Conservation (phyloP, 2,113 vertebrate genomes). For the Miniopterus natalensis region DNA sequence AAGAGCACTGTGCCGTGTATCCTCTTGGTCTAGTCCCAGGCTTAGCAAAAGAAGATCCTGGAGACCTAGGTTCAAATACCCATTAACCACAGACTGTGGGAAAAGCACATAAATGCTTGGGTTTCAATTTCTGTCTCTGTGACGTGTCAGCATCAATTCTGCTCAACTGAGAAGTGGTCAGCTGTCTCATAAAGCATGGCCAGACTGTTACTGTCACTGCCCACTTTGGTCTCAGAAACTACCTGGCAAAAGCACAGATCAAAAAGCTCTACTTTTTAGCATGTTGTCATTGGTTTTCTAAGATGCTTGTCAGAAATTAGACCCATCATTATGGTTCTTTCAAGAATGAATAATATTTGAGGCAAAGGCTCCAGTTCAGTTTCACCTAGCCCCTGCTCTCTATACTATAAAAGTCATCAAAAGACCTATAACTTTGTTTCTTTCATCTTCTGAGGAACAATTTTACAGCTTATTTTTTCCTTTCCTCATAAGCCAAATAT, state of each 20-base stretch:
- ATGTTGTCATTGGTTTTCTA: background rate
- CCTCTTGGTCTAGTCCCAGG: slow-evolving; percentile 50
- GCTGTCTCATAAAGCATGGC: background rate
- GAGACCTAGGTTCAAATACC: slow-evolving; percentile 23
- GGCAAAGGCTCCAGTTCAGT: background rate
- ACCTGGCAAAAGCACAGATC: background rate
- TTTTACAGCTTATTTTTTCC: background rate
- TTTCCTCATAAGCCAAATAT: slow-evolving; percentile 38
- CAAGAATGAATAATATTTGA: background rate
- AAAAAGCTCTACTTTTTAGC: background rate
- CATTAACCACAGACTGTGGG: slow-evolving; percentile 59
- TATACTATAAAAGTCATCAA: background rate
- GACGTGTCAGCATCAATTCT: background rate
- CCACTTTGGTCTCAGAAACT: background rate
- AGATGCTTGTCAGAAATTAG: background rate
- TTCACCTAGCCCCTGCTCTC: background rate
- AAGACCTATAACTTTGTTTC: background rate
- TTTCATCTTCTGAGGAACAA: background rate
- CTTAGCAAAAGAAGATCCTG: slow-evolving; percentile 48
- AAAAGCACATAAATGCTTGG: background rate
- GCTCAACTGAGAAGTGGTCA: background rate
- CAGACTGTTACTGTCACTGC: background rate
- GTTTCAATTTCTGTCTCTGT: slow-evolving; percentile 45
- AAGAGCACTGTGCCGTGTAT: slow-evolving; percentile 17
- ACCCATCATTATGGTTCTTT: background rate